Percentiles rank a stretch among this genome's conserved stretches.
Evolutionary conservation across 2,888 invertebrate genomes (phyloP).

Genomic region (Plutella xylostella): DNA sequence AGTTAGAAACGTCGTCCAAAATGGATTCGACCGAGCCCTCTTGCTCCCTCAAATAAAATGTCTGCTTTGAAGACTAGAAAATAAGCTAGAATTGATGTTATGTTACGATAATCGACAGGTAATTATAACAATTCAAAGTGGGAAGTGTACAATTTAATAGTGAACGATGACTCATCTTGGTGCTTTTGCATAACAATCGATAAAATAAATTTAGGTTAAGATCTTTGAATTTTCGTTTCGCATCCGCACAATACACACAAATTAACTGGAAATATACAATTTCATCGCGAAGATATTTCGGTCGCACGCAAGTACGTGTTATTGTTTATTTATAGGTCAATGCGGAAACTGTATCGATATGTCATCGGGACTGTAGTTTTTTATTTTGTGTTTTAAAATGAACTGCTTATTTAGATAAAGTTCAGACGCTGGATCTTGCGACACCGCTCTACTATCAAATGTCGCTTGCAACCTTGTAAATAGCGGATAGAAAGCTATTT

Average conservation of each 20-base stretch:
- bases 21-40: slow-evolving; percentile 21
- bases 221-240: slow-evolving; percentile 53
- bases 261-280: slow-evolving; percentile 37
- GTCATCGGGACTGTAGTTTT: slow-evolving; percentile 50
- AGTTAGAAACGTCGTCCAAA: slow-evolving; percentile 19
- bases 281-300: slow-evolving; percentile 37
- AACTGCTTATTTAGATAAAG: slow-evolving; percentile 40
- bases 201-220: slow-evolving; percentile 67
- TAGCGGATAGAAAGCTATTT: slow-evolving; percentile 57
- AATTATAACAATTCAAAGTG: slow-evolving; percentile 32
- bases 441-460: slow-evolving; percentile 53
- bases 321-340: slow-evolving; percentile 61
- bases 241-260: slow-evolving; percentile 42
- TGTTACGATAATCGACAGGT: slow-evolving; percentile 42
- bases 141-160: slow-evolving; percentile 31
- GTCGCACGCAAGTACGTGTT: slow-evolving; percentile 42
- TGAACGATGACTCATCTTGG: slow-evolving; percentile 43
- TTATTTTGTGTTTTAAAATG: slow-evolving; percentile 37
- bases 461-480: slow-evolving; percentile 57
- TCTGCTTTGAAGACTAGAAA: slow-evolving; percentile 56
- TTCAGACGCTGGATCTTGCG: slow-evolving; percentile 51
- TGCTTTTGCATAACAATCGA: slow-evolving; percentile 70
- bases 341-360: slow-evolving; percentile 58
- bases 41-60: slow-evolving; percentile 44
- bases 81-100: slow-evolving; percentile 41